Evolutionary conservation across 2,888 invertebrate genomes (phyloP).

Genomic region (Xanthorhoe designata): DNA sequence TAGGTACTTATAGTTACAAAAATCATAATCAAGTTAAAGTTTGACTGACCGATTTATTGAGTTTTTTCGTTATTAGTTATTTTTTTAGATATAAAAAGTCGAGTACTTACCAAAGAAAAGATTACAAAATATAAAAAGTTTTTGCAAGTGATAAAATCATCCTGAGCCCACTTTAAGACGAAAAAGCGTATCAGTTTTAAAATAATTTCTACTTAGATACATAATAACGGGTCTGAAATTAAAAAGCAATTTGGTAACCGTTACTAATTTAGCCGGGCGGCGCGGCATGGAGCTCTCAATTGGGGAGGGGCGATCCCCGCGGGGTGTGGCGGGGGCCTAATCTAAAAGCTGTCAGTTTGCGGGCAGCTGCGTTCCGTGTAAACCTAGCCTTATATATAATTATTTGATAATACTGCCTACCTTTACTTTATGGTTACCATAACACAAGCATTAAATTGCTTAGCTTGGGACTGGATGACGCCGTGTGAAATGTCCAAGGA

Average conservation of each 20-base stretch:
- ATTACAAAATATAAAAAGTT: neutral
- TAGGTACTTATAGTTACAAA: no score
- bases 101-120: neutral
- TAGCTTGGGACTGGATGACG: no score
- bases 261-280: constrained; percentile 82
- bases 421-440: no score
- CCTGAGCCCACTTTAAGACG: constrained; percentile 18
- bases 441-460: no score
- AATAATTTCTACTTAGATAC: constrained; percentile 50
- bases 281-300: constrained; percentile 76
- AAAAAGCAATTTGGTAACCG: constrained; percentile 84
- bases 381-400: constrained; percentile 61
- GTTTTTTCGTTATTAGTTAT: no score
- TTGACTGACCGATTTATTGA: no score
- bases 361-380: constrained; percentile 76
- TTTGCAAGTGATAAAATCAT: constrained; percentile 6
- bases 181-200: constrained; percentile 55
- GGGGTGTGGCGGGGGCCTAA: constrained; percentile 67
- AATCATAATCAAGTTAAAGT: neutral
- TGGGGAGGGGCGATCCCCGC: constrained; percentile 68
- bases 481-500: no score
- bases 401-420: neutral
- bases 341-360: constrained; percentile 83
- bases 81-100: no score
- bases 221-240: constrained; percentile 79